Conservation (phyloP, 1,140 invertebrate genomes). For the Temnothorax longispinosus region DNA sequence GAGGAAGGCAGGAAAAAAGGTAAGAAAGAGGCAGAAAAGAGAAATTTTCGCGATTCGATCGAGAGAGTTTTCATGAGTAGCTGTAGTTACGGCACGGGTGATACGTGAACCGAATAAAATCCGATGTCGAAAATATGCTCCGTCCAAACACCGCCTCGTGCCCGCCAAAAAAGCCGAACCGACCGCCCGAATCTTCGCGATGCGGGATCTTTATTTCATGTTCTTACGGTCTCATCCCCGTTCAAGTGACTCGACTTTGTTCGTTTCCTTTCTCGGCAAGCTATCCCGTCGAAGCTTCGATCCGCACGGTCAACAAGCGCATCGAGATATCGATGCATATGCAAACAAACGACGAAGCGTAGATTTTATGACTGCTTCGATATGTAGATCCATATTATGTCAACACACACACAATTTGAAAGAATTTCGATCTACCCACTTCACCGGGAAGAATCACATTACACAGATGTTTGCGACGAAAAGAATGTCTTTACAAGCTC, state of each 20-base stretch:
- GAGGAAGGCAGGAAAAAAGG: not conserved
- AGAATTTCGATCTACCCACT: conserved; percentile 6
- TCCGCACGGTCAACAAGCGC: conserved; percentile 29
- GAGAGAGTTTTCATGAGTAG: conserved; percentile 1
- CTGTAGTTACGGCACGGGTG: conserved; percentile 41
- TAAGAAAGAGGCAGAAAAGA: not conserved
- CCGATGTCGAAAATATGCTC: conserved; percentile 72
- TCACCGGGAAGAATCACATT: not conserved
- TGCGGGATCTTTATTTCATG: conserved; percentile 71
- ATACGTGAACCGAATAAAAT: conserved; percentile 76
- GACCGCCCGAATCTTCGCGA: not conserved
- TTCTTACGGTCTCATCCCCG: conserved; percentile 54
- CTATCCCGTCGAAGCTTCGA: not conserved
- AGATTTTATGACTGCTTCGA: conserved; percentile 36
- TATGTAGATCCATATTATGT: conserved; percentile 14
- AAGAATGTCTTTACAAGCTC: not conserved
- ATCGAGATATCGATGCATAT: conserved; percentile 28
- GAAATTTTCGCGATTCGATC: conserved; percentile 21
- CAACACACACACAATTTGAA: not conserved
- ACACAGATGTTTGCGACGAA: not conserved
- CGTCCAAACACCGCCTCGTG: conserved; percentile 20
- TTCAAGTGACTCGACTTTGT: not conserved
- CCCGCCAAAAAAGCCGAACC: not conserved
- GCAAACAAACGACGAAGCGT: conserved; percentile 3
- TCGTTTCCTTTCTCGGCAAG: not conserved